Percentiles rank a stretch among this genome's conserved stretches.
Evolutionary conservation across 2,888 invertebrate species (phyloP).

Genomic region (Apotomis betuletana): DNA sequence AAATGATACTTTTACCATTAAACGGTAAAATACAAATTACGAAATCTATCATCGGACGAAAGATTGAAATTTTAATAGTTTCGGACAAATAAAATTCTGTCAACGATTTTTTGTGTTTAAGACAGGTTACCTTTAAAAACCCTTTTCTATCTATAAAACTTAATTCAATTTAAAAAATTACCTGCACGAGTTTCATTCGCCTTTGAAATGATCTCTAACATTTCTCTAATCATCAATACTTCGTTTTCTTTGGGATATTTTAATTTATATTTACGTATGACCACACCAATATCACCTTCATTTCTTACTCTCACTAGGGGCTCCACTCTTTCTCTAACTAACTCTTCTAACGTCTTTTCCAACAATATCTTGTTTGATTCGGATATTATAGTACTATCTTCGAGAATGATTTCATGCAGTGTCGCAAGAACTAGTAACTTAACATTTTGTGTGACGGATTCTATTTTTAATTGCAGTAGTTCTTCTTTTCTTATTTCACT

Average conservation of each 20-base stretch:
- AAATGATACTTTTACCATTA: too few species aligned
- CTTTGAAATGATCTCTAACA: slow-evolving; percentile 1
- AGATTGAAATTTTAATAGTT: too few species aligned
- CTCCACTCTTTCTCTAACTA: slow-evolving; percentile 13
- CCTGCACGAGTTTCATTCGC: not conserved
- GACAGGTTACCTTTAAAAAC: too few species aligned
- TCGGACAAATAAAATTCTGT: too few species aligned
- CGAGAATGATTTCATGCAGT: slow-evolving; percentile 11
- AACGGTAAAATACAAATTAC: too few species aligned
- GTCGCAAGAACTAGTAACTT: slow-evolving; percentile 7
- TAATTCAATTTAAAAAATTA: not conserved
- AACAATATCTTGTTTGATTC: not conserved
- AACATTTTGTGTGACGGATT: slow-evolving; percentile 3
- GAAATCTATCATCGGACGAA: too few species aligned
- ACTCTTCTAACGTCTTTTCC: not conserved
- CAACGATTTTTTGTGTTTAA: too few species aligned
- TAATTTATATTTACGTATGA: slow-evolving; percentile 3
- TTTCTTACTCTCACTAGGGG: slow-evolving; percentile 5
- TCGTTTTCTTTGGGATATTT: slow-evolving; percentile 5
- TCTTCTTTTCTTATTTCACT: slow-evolving; percentile 7
- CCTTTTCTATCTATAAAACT: not conserved
- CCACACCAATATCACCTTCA: not conserved
- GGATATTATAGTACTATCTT: slow-evolving; percentile 2
- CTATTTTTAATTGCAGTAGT: not conserved
- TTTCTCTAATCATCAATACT: not conserved